Conservation (phyloP, 2,797 vertebrate genomes). For the Chelidonichthys spinosus region DNA sequence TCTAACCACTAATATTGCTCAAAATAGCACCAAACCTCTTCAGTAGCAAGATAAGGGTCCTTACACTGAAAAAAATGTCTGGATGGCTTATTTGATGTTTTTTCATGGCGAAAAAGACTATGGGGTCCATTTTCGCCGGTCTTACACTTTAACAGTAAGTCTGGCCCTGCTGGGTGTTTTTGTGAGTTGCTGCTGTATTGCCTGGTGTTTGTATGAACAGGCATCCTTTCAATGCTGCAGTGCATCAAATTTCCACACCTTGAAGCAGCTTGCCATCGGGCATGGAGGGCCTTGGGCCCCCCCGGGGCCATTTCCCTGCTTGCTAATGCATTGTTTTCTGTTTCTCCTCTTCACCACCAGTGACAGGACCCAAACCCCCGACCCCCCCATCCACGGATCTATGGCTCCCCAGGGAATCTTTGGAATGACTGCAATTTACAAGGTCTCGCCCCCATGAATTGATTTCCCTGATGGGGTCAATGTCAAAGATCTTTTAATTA, state of each 20-base stretch:
- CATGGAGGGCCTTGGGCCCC: neutral
- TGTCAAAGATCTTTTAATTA: constrained; percentile 51
- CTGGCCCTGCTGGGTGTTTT: too few relatives aligned
- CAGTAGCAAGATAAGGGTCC: too few relatives aligned
- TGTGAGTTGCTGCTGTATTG: too few relatives aligned
- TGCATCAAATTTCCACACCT: neutral
- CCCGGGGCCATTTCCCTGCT: neutral
- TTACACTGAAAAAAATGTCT: too few relatives aligned
- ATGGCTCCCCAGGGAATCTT: constrained; percentile 27
- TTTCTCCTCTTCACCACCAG: constrained; percentile 21
- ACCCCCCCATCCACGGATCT: neutral
- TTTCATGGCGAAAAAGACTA: too few relatives aligned
- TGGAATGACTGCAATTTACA: constrained; percentile 45
- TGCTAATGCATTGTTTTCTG: neutral
- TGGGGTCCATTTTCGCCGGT: too few relatives aligned
- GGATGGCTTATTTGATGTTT: too few relatives aligned
- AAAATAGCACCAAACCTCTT: too few relatives aligned
- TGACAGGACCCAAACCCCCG: constrained; percentile 2
- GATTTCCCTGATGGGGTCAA: constrained; percentile 43
- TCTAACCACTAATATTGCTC: too few relatives aligned
- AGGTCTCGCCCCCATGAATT: constrained; percentile 40
- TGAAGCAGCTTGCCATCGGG: neutral
- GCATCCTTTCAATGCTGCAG: neutral
- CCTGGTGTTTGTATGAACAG: too few relatives aligned
- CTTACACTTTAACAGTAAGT: too few relatives aligned